These are phyloP conservation scores for Odontothrips loti DNA, from an alignment of 2,888 invertebrate genomes.

Conservation along the genomic window DNA sequence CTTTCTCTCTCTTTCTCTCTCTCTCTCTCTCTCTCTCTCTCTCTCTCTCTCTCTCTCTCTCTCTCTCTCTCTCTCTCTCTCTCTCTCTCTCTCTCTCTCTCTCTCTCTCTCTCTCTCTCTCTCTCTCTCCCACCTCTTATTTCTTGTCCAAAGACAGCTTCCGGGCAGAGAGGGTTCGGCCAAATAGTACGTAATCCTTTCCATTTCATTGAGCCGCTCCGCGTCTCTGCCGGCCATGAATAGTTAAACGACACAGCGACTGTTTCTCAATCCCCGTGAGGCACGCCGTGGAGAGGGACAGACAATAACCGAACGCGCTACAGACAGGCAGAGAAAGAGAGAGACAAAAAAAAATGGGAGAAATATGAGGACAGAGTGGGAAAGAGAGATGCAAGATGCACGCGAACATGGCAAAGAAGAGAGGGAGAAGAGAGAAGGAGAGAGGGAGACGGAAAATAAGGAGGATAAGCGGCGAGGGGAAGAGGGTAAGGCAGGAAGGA, in stretches of 20 bases:
- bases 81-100: not conserved
- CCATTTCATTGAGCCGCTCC: not conserved
- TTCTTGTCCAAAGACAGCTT: too few species aligned
- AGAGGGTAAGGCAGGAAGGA: not conserved
- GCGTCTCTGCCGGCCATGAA: not conserved
- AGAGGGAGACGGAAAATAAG: not conserved
- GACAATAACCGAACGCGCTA: not conserved
- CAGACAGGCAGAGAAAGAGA: not conserved
- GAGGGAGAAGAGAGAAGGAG: too few species aligned
- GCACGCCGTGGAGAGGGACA: too few species aligned
- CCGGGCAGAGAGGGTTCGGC: too few species aligned
- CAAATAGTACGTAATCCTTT: constrained; percentile 16
- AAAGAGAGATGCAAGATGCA: not conserved
- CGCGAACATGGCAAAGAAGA: too few species aligned
- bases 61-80: not conserved
- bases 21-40: not conserved
- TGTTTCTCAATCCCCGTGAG: not conserved
- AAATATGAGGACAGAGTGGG: not conserved
- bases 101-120: not conserved
- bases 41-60: not conserved
- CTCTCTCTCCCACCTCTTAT: not conserved
- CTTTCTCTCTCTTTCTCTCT: not conserved
- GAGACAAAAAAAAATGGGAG: too few species aligned
- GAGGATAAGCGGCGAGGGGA: not conserved
- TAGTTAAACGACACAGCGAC: constrained; percentile 9